Conservation (phyloP, 2,797 vertebrate genomes). For the Lycodopsis pacificus region DNA sequence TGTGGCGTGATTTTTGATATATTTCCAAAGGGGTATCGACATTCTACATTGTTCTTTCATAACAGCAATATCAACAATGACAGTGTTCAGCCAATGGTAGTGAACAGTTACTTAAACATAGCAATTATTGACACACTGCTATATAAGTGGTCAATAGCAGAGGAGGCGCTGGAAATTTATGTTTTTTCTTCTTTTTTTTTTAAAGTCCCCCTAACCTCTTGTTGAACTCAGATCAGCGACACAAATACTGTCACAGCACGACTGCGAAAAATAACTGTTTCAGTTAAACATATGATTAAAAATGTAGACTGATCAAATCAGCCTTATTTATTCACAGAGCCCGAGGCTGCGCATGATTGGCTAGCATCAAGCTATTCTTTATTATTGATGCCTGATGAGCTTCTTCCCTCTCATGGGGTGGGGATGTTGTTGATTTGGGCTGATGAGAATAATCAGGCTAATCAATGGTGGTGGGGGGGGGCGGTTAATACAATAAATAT, state of each 20-base stretch:
- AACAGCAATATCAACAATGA: background rate
- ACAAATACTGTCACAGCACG: conserved; percentile 33
- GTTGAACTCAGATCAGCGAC: conserved; percentile 53
- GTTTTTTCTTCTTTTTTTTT: background rate
- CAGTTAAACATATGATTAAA: conserved; percentile 69
- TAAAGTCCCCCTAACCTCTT: conserved; percentile 44
- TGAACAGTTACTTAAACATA: background rate
- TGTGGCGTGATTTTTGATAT: no score
- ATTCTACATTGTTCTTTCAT: no score
- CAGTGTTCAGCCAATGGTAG: background rate
- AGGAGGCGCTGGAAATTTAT: background rate
- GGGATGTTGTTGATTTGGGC: conserved; percentile 71
- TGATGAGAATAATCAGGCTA: conserved; percentile 83
- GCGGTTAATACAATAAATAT: conserved; percentile 22
- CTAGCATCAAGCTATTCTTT: conserved; percentile 76
- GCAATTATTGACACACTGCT: background rate
- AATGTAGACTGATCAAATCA: conserved; percentile 67
- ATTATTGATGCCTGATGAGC: conserved; percentile 81
- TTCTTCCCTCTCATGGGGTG: conserved; percentile 49
- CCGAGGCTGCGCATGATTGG: conserved; percentile 72
- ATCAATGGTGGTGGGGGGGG: conserved; percentile 65
- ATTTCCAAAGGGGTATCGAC: no score
- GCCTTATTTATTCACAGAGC: conserved; percentile 66
- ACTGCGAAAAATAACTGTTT: conserved; percentile 38
- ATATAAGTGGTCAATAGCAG: background rate